Evolutionary conservation across 2,888 invertebrate species (phyloP).

Genomic region (Desoria tigrina): DNA sequence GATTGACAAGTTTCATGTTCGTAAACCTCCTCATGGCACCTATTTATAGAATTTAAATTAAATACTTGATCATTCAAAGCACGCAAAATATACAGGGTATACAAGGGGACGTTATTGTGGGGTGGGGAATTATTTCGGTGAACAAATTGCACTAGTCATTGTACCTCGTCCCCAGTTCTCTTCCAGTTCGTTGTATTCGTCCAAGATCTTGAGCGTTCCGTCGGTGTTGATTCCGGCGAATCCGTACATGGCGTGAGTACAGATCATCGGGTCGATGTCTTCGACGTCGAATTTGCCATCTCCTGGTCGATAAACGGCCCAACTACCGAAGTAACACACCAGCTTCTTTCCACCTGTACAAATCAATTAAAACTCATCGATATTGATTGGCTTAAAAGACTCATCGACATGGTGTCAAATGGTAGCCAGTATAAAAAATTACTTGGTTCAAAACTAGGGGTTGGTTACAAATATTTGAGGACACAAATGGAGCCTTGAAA

Average conservation of each 20-base stretch:
- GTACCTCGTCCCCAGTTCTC: constrained; percentile 30
- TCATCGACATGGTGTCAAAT: no score
- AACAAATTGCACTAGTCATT: neutral
- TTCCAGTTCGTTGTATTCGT: constrained; percentile 27
- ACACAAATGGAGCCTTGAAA: no score
- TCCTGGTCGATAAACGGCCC: constrained; percentile 55
- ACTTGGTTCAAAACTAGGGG: no score
- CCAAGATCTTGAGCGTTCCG: constrained; percentile 21
- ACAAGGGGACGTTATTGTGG: neutral
- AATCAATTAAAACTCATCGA: neutral
- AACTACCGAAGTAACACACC: constrained; percentile 56
- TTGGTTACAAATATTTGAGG: no score
- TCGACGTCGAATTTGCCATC: constrained; percentile 54
- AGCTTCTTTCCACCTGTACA: constrained; percentile 42
- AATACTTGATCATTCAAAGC: neutral
- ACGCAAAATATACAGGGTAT: neutral
- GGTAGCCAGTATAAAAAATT: no score
- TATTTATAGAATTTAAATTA: no score
- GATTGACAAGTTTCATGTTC: constrained; percentile 39
- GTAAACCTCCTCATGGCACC: constrained; percentile 43
- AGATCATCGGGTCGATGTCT: constrained; percentile 54
- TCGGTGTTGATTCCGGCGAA: constrained; percentile 51
- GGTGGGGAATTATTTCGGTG: neutral
- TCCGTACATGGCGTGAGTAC: constrained; percentile 54
- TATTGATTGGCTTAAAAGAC: constrained; percentile 1